Base-by-base conservation (phyloP, 2,113 vertebrate genomes). In the Trinectes maculatus region DNA sequence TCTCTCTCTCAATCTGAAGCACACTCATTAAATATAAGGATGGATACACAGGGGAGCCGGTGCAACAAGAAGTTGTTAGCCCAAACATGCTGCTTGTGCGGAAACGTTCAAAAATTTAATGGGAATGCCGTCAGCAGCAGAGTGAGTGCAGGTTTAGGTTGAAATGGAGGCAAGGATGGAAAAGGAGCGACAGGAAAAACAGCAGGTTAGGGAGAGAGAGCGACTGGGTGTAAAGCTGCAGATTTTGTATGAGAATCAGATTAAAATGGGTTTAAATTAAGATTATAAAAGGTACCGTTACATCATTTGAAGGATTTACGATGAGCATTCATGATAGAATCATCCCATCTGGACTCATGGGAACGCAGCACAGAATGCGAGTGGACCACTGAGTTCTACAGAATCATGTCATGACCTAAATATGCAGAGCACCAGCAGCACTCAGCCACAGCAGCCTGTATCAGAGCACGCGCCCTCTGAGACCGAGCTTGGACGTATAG, bases 11-110 rank as follows among this genome's bases (percentile, higher is more conserved):
- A 58, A 67, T 74, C 39, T 66, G 43, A 84, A 61, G 42, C 47
- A 65, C 40, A 36, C 81, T 86, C 81, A 82, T 87, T 88, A 83
- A 86, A 83, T 74, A 60, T 75, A 79, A 78, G 76, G 53, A 74
- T 57, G 65, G 65, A 69, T 77, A 84, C 61, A 76, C 70, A 66
- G 67, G 59, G 75, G 56, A 80, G 73, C 59, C 8, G 4, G 52
- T 61, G 66, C 60, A 72, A 74, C 71, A 55, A 54, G 36, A 79
- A 62, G 59, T 76, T 74, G 73, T 87, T 79, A 75, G 77, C 22
- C 39, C 31, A 77, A 85, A 84, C 69, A 62, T 48, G 71, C 61
- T 53, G 61, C 65, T 70, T 25, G 29, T 49, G 49, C 10, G 0
- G 52, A 73, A 67, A 67, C 28, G 24, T 21, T 48, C 58, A 6